Evolutionary conservation across 1,140 invertebrate genomes (phyloP).

Genomic region (Trachymyrmex septentrionalis): DNA sequence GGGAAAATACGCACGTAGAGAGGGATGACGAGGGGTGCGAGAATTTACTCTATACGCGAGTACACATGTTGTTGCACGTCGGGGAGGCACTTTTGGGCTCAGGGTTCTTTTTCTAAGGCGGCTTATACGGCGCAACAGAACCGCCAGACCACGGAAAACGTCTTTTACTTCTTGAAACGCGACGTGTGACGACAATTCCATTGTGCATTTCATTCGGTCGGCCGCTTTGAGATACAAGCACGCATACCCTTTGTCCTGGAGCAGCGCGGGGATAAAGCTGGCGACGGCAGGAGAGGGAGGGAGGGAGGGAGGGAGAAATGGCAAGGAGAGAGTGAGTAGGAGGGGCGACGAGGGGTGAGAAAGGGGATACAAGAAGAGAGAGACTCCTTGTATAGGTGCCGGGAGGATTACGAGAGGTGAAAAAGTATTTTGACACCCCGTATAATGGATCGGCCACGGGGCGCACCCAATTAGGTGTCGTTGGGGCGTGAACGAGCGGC

Average conservation of each 20-base stretch:
- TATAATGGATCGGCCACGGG: slow-evolving; percentile 84
- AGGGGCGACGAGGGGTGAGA: not conserved
- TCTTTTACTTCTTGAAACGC: slow-evolving; percentile 71
- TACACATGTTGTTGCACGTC: slow-evolving; percentile 68
- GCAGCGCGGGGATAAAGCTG: slow-evolving; percentile 50
- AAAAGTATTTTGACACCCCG: slow-evolving; percentile 86
- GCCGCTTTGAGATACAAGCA: slow-evolving; percentile 82
- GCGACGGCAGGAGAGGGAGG: slow-evolving; percentile 52
- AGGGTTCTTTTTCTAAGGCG: slow-evolving; percentile 65
- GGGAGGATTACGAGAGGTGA: slow-evolving; percentile 74
- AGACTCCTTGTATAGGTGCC: slow-evolving; percentile 63
- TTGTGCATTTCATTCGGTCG: slow-evolving; percentile 82
- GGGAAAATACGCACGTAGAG: too few species aligned
- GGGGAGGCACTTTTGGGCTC: slow-evolving; percentile 55
- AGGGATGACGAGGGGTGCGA: not conserved
- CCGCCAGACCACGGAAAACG: slow-evolving; percentile 65
- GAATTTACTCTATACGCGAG: slow-evolving; percentile 53
- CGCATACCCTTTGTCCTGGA: slow-evolving; percentile 68
- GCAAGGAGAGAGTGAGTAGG: not conserved
- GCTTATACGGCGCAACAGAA: slow-evolving; percentile 67
- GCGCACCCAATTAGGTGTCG: slow-evolving; percentile 85
- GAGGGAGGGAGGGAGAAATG: slow-evolving; percentile 37
- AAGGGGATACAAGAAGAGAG: slow-evolving; percentile 22
- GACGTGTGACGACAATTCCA: slow-evolving; percentile 81
- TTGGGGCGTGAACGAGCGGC: slow-evolving; percentile 77